phyloP scores from a whole-genome alignment of 2,888 invertebrate genomes.

The Diabrotica balteata region DNA sequence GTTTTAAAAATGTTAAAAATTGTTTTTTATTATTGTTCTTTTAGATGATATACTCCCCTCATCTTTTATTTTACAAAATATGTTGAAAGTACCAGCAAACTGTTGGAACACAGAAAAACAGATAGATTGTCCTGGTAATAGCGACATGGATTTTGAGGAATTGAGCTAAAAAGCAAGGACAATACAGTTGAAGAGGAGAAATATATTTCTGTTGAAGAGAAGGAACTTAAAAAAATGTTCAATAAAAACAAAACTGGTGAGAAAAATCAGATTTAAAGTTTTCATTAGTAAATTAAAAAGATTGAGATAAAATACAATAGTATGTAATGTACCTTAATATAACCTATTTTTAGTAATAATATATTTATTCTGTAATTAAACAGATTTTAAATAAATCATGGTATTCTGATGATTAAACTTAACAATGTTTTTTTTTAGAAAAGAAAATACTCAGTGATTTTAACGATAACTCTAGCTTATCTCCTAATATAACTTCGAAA shows the following conservation, averaged over 20 bases:
- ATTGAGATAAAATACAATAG: too few relatives aligned
- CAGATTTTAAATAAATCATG: too few relatives aligned
- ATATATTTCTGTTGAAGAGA: slow-evolving; percentile 42
- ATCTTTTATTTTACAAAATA: slow-evolving; percentile 49
- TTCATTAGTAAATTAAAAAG: too few relatives aligned
- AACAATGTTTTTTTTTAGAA: not conserved
- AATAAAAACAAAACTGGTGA: too few relatives aligned
- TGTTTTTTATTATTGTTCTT: not conserved
- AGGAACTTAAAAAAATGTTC: slow-evolving; percentile 20
- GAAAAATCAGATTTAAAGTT: too few relatives aligned
- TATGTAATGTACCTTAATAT: too few relatives aligned
- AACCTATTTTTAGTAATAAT: too few relatives aligned
- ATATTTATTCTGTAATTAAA: too few relatives aligned
- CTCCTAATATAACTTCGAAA: slow-evolving; percentile 55
- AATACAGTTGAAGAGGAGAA: slow-evolving; percentile 40
- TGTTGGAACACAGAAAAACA: slow-evolving; percentile 44
- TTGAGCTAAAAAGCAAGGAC: slow-evolving; percentile 40
- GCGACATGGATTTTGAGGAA: slow-evolving; percentile 34
- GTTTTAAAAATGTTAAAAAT: too few relatives aligned
- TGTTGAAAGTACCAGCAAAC: slow-evolving; percentile 52
- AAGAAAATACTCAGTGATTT: not conserved
- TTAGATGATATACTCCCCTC: slow-evolving; percentile 50
- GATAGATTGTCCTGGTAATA: slow-evolving; percentile 25
- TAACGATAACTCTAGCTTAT: slow-evolving; percentile 36
- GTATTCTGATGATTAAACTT: too few relatives aligned